Evolutionary conservation across 2,888 invertebrate genomes (phyloP).

Genomic region (Labia minor): DNA sequence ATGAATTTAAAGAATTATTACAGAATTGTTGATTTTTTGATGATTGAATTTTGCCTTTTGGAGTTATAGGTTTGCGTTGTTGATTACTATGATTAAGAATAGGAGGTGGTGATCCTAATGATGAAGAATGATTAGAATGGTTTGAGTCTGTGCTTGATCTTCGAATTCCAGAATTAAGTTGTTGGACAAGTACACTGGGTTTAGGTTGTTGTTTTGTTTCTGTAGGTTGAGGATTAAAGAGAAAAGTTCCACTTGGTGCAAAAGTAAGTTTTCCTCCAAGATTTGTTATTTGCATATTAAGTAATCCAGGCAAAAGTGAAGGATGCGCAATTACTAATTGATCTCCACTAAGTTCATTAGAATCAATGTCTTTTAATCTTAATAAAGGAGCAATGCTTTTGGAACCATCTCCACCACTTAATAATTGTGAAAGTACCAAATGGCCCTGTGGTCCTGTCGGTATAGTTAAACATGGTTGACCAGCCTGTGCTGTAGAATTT

Average conservation of each 20-base stretch:
- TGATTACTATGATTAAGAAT: conserved; percentile 23
- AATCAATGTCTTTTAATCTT: neutral
- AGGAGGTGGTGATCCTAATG: conserved; percentile 23
- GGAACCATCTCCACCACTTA: conserved; percentile 16
- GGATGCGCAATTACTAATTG: conserved; percentile 24
- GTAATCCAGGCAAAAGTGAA: neutral
- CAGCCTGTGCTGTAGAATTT: neutral
- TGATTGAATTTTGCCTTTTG: neutral
- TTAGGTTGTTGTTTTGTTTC: conserved; percentile 16
- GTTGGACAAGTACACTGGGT: conserved; percentile 23
- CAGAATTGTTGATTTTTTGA: neutral
- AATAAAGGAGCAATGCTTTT: neutral
- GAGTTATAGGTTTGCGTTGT: neutral
- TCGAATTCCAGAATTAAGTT: conserved; percentile 22
- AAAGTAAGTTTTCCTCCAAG: neutral
- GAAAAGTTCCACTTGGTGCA: neutral
- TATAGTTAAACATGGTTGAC: neutral
- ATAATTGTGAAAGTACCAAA: conserved; percentile 25
- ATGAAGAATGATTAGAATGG: conserved; percentile 19
- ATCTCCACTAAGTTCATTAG: conserved; percentile 20
- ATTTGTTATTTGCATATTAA: neutral
- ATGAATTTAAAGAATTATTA: neutral
- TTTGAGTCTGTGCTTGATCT: conserved; percentile 25
- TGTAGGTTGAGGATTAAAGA: neutral
- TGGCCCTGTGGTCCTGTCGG: conserved; percentile 19